Base-by-base conservation (phyloP, 2,797 vertebrate genomes). In the Steatocranus sp. region DNA sequence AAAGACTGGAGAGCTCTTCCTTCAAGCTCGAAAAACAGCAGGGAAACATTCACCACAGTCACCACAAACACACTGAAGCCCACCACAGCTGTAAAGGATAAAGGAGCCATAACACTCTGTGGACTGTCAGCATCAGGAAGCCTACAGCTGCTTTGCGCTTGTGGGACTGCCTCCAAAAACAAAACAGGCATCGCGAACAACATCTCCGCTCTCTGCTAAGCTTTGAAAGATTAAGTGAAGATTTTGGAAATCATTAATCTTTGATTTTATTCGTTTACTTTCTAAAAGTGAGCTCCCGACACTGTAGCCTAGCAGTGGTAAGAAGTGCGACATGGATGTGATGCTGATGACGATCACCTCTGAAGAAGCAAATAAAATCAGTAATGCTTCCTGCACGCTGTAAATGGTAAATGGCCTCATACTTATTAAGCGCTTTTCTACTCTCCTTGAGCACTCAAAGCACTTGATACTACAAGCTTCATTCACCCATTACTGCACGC, bases 1-100 rank as follows among this genome's bases (percentile, higher is more conserved):
- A 5, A 53, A 43, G 85, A 81, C 84, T 76, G 1, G 54, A 86
- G 78, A 82, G 76, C 66, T 82, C 46, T 68, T 88, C 75, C 79
- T 88, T 81, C 34, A 32, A 76, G 81, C 66, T 82, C 15, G 5
- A 63, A 50, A 53, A 74, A 3, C 89, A 86, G 83, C 79, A 4
- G 90, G 88, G 85, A 76, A 41, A 75, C 53, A 1, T 70, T 83
- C 73, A 5, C 23, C 74, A 20, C 78, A 18, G 80, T 63, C 43
- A n/a, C 43, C 68, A 48, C 68, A 20, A 79, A 53, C 75, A 51
- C 53, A 18, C 30, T 38, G 17, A 8, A 20, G 25, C 17, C n/a
- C 68, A 4, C 18, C 49, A 7, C 76, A 17, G 83, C 80, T 50
- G 43, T 8, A 54, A 30, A 8, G 30, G n/a, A 56, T 2, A 8